Base-by-base conservation (phyloP, 2,113 vertebrate species). In the Misgurnus mizolepis region DNA sequence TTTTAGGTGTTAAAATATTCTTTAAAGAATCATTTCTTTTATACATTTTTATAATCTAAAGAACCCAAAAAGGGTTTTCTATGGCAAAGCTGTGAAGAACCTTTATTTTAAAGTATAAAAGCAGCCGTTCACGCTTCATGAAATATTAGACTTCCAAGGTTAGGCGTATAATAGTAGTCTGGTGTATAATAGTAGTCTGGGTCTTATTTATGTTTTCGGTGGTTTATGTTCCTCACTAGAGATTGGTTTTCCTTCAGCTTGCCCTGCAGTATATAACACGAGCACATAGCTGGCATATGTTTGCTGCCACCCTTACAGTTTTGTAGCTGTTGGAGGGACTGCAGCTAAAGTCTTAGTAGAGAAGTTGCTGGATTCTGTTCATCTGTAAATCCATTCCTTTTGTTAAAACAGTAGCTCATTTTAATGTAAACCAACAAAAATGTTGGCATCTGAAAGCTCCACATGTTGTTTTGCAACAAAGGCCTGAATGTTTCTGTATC, bases 131-230 rank as follows among this genome's bases (percentile, higher is more conserved):
- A 67, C 49, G 17, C 8, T 55, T n/a, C 22, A 39, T 66, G 68
- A 65, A 56, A 6, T 53, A 66, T 71, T 79, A 6, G 45, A 43
- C 34, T 40, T 27, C 27, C 78, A 71, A 80, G 60, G 61, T 76
- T 76, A 76, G 39, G 49, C 61, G 34, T 73, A 73, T n/a, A 10
- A 49, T 73, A 72, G n/a, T 56, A 80, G 27, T 34, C 27, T 34
- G 27, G 27, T 34, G 27, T 34, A 34, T 34, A 34, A 34, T 34
- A 34, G 27, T 34, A 34, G 40, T 80, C 39, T 10, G 34, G 14
- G 11, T 65, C 7, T 64, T 64, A 70, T 79, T 79, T 79, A 61
- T 80, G 67, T 43, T 56, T 50, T 73, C 47, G 65, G 41, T 60
- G 18, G 8, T 9, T 41, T 69, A 4, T 18, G 34, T 68, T 69